phyloP scores from a whole-genome alignment of 1,140 invertebrate species.

The Drosophila repletoides region DNA sequence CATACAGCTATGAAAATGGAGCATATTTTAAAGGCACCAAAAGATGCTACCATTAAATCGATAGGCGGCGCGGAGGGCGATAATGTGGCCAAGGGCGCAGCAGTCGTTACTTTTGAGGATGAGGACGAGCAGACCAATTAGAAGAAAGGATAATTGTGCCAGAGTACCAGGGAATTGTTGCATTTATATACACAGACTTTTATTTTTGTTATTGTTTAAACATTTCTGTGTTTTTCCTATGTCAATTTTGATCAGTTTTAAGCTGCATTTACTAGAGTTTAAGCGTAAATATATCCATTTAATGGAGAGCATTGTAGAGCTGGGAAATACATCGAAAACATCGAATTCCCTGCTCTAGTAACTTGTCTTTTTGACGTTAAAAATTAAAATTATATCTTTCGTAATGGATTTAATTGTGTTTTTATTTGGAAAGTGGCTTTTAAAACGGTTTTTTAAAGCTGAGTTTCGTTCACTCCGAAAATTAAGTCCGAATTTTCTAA shows the following conservation, averaged over 20 bases:
- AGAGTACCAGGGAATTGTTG: conserved; percentile 52
- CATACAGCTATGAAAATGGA: conserved; percentile 99
- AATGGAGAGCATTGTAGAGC: conserved; percentile 54
- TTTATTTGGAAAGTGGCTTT: no score
- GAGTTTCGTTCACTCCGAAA: no score
- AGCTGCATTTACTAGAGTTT: conserved; percentile 71
- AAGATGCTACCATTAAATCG: conserved; percentile 89
- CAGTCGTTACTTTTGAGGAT: conserved; percentile 84
- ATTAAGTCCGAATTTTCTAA: no score
- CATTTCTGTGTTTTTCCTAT: conserved; percentile 8
- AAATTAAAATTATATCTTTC: conserved; percentile 4
- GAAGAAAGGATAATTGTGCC: not conserved
- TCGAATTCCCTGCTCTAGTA: no score
- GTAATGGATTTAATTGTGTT: not conserved
- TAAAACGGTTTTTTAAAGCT: no score
- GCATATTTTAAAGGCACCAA: conserved; percentile 92
- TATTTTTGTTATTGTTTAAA: conserved; percentile 3
- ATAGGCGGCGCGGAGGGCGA: conserved; percentile 90
- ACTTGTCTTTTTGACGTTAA: conserved; percentile 43
- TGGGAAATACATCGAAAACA: no score
- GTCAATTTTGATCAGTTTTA: conserved; percentile 25
- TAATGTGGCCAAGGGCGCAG: conserved; percentile 90
- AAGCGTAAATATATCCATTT: conserved; percentile 52
- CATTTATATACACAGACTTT: conserved; percentile 57
- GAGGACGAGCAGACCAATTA: conserved; percentile 34